A percentile compares a stretch with the other conserved stretches of the same genome.
phyloP scores from a whole-genome alignment of 2,888 invertebrate genomes.

The Hermaeophaga mercurialis region DNA sequence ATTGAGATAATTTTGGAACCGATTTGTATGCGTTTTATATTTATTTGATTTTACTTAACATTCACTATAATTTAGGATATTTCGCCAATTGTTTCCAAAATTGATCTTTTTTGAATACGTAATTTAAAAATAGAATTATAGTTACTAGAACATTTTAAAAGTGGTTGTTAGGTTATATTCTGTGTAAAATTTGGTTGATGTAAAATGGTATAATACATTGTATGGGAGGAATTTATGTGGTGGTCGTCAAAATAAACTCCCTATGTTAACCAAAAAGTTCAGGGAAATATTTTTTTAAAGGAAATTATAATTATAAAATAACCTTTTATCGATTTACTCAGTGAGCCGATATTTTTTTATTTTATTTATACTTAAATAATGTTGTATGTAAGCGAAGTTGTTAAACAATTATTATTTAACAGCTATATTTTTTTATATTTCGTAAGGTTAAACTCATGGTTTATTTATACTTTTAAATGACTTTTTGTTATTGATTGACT shows the following conservation, averaged over 20 bases:
- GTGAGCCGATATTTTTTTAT: too few species aligned
- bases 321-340: too few species aligned
- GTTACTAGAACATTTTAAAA: neutral
- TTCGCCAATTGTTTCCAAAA: neutral
- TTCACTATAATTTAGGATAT: neutral
- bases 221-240: constrained; percentile 2
- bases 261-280: constrained; percentile 3
- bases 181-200: neutral
- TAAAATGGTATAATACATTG: constrained; percentile 12
- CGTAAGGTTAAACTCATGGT: too few species aligned
- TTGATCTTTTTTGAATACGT: neutral
- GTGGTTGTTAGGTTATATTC: neutral
- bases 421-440: too few species aligned
- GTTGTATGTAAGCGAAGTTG: too few species aligned
- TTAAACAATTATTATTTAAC: too few species aligned
- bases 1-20: neutral
- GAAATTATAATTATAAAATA: too few species aligned
- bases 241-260: neutral
- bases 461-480: too few species aligned
- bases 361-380: too few species aligned
- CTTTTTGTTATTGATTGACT: too few species aligned
- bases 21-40: neutral
- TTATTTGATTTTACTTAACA: neutral
- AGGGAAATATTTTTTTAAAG: constrained; percentile 5
- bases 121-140: neutral